Evolutionary conservation across 2,113 vertebrate species (phyloP).

Genomic region (Hippocampus comes): DNA sequence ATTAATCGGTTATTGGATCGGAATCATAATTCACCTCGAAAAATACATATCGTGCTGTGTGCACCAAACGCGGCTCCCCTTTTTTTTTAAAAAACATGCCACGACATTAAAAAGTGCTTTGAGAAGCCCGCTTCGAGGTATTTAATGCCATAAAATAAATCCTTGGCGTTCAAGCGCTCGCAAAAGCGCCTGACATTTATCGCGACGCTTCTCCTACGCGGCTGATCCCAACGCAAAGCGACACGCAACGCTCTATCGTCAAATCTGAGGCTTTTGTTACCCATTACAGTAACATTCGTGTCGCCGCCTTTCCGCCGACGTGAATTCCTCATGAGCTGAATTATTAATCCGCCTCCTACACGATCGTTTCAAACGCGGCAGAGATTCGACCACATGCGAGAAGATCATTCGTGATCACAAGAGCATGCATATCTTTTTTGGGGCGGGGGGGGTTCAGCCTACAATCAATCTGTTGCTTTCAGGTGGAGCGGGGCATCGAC

Average conservation of each 20-base stretch:
- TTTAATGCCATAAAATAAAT: not conserved
- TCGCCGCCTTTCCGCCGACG: slow-evolving; percentile 37
- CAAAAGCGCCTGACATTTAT: not conserved
- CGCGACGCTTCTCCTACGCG: not conserved
- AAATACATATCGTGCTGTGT: too few relatives aligned
- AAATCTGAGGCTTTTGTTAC: slow-evolving; percentile 5
- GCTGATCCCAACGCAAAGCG: not conserved
- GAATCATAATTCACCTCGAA: too few relatives aligned
- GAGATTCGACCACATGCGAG: slow-evolving; percentile 50
- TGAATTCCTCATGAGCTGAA: slow-evolving; percentile 48
- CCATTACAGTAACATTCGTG: slow-evolving; percentile 34
- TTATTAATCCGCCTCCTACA: slow-evolving; percentile 62
- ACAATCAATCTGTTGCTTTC: slow-evolving; percentile 8
- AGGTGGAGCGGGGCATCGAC: not conserved
- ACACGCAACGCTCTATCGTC: not conserved
- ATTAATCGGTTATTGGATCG: too few relatives aligned
- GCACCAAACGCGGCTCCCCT: too few relatives aligned
- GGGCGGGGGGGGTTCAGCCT: not conserved
- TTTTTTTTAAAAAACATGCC: too few relatives aligned
- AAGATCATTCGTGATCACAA: slow-evolving; percentile 28
- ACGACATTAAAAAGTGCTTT: too few relatives aligned
- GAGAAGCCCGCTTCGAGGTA: too few relatives aligned
- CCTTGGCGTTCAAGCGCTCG: not conserved
- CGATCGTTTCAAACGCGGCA: slow-evolving; percentile 53
- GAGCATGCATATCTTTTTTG: not conserved